Evolutionary conservation across 2,888 invertebrate species (phyloP).

Genomic region (Lomographa bimaculata): DNA sequence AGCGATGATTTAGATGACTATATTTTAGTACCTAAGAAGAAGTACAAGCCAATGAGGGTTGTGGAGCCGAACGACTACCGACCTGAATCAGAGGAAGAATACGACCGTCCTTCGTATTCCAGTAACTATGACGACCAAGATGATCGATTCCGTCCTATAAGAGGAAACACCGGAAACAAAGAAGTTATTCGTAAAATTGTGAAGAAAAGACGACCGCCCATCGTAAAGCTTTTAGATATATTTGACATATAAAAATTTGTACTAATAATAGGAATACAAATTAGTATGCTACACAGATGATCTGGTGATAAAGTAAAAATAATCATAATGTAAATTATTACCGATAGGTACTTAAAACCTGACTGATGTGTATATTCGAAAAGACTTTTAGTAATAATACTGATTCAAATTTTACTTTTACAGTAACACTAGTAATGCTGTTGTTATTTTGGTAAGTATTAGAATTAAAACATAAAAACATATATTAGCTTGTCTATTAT

Average conservation of each 20-base stretch:
- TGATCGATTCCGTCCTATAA: slow-evolving; percentile 52
- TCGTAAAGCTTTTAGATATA: slow-evolving; percentile 70
- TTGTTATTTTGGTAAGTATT: no score
- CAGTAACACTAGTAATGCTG: no score
- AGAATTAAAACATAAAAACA: no score
- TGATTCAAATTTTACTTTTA: no score
- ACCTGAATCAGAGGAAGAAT: slow-evolving; percentile 61
- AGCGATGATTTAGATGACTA: slow-evolving; percentile 67
- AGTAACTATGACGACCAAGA: slow-evolving; percentile 55
- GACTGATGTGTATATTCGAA: slow-evolving; percentile 5
- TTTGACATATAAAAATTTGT: slow-evolving; percentile 63
- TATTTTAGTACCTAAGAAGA: slow-evolving; percentile 71
- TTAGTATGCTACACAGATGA: slow-evolving; percentile 41
- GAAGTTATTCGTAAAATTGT: slow-evolving; percentile 69
- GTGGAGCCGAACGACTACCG: slow-evolving; percentile 57
- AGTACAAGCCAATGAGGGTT: slow-evolving; percentile 57
- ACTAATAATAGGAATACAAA: slow-evolving; percentile 51
- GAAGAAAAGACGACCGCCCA: slow-evolving; percentile 66
- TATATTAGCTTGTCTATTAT: no score
- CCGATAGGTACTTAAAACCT: neutral
- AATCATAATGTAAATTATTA: neutral
- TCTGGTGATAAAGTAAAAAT: slow-evolving; percentile 2
- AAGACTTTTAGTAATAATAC: no score
- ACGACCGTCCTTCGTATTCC: slow-evolving; percentile 53
- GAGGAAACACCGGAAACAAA: slow-evolving; percentile 47